Evolutionary conservation across 2,797 vertebrate genomes (phyloP).

Genomic region (Rhynchonycteris naso): DNA sequence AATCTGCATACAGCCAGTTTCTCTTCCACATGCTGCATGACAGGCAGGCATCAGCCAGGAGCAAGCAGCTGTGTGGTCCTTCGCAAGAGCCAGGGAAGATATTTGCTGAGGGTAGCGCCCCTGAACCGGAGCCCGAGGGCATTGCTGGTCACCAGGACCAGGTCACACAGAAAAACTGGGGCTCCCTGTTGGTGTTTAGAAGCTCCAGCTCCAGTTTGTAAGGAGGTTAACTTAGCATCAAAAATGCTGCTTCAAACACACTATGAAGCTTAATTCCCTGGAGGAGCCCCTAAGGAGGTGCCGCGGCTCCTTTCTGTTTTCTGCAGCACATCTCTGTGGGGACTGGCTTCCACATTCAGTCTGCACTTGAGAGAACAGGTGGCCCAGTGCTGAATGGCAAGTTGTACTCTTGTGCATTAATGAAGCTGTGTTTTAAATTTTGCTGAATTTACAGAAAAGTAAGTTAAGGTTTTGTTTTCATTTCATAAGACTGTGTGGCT

Average conservation of each 20-base stretch:
- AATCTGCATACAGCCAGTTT: neutral
- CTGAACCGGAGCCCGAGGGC: fast-evolving
- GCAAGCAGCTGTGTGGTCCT: fast-evolving
- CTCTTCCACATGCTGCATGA: too few relatives aligned
- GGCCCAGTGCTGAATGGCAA: neutral
- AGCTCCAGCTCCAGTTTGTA: constrained; percentile 5
- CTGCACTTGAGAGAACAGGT: neutral
- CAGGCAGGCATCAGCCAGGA: fast-evolving
- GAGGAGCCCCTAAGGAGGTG: constrained; percentile 7
- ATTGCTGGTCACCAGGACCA: neutral
- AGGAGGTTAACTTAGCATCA: constrained; percentile 57
- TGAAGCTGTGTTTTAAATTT: constrained; percentile 24
- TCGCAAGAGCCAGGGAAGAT: neutral
- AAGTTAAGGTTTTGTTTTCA: constrained; percentile 38
- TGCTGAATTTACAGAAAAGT: constrained; percentile 14
- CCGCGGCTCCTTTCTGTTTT: neutral
- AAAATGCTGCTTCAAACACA: constrained; percentile 63
- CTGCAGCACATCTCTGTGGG: neutral
- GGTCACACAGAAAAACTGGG: neutral
- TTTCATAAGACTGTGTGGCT: neutral
- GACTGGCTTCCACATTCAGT: neutral
- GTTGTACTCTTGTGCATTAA: neutral
- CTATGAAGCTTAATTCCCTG: neutral
- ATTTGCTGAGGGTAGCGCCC: neutral
- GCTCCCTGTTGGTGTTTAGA: constrained; percentile 12